Base-by-base conservation (phyloP, 2,797 vertebrate species). In the Telmatherina bonti region DNA sequence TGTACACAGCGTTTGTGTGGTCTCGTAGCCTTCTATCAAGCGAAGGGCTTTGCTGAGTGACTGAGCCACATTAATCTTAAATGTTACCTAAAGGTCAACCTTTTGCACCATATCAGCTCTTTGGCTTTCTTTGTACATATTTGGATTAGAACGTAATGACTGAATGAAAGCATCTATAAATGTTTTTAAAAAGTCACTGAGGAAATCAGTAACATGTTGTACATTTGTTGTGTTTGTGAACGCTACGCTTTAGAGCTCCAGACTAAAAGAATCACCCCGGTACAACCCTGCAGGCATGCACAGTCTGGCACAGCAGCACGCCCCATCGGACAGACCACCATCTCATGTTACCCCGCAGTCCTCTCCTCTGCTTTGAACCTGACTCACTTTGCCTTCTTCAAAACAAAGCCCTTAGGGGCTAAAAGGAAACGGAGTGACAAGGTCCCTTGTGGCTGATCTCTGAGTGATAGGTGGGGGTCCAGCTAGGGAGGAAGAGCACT, bases 391-490 rank as follows among this genome's bases (percentile, higher is more conserved):
- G 81, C 53, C 72, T 79, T 87, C 85, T 71, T 75, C 72, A 83
- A 92, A 90, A 88, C 84, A 87, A 86, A 87, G 18, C 58, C 72
- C 33, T 10, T 22, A 29, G 54, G 63, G 52, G 31, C 24, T 61
- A n/a, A 82, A 47, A 77, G 76, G 83, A 79, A 78, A 67, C 72
- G 41, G 74, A 61, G 79, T 69, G 82, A 85, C 70, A 64, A 54
- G 67, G 79, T 76, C 77, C 53, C 52, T 55, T 78, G 80, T 74
- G 78, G 78, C 74, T 77, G 85, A 91, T 91, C 49, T 70, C 74
- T 69, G 69, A 86, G 82, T 70, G 88, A 89, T 86, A 85, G 78
- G 78, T 83, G 82, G 85, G 74, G 85, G 78, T 84, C 83, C 82
- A 82, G 72, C 80, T 81, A 76, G 70, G 65, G 71, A 47, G 81